phyloP scores from a whole-genome alignment of 2,113 vertebrate genomes.

The Tupaia tana region DNA sequence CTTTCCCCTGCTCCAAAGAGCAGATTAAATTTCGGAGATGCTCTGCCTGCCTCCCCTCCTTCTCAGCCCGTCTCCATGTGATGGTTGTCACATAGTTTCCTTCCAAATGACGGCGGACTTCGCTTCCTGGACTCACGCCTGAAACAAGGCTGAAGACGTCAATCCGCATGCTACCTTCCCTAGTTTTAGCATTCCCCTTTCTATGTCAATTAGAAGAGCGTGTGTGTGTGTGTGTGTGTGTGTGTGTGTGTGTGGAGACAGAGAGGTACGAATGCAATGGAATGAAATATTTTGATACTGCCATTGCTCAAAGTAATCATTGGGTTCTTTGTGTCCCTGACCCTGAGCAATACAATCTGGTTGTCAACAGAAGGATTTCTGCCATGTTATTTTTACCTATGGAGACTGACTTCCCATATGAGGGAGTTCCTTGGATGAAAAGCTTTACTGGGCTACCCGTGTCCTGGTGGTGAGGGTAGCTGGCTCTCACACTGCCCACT shows the following conservation, averaged over 20 bases:
- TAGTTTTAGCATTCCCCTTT: background rate
- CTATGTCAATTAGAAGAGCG: background rate
- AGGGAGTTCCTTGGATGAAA: conserved; percentile 2
- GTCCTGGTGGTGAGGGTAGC: too few relatives aligned
- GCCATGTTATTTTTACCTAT: conserved; percentile 36
- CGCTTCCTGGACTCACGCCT: conserved; percentile 25
- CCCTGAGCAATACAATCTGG: conserved; percentile 13
- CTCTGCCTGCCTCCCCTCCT: background rate
- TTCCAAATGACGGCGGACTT: background rate
- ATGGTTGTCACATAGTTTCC: conserved; percentile 9
- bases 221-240: background rate
- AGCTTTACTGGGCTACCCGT: background rate
- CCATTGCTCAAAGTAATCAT: background rate
- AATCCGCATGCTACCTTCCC: background rate
- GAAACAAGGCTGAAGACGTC: background rate
- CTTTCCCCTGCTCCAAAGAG: background rate
- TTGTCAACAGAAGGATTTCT: background rate
- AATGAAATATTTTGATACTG: background rate
- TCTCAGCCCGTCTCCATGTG: background rate
- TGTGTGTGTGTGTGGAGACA: too few relatives aligned
- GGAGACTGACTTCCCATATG: conserved; percentile 4
- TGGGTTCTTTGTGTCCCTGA: background rate
- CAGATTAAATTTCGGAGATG: background rate
- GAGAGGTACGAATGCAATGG: background rate
- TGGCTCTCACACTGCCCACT: too few relatives aligned